Percentiles rank a stretch among this genome's conserved stretches.
Evolutionary conservation across 2,113 vertebrate genomes (phyloP).

Genomic region (Strix uralensis): DNA sequence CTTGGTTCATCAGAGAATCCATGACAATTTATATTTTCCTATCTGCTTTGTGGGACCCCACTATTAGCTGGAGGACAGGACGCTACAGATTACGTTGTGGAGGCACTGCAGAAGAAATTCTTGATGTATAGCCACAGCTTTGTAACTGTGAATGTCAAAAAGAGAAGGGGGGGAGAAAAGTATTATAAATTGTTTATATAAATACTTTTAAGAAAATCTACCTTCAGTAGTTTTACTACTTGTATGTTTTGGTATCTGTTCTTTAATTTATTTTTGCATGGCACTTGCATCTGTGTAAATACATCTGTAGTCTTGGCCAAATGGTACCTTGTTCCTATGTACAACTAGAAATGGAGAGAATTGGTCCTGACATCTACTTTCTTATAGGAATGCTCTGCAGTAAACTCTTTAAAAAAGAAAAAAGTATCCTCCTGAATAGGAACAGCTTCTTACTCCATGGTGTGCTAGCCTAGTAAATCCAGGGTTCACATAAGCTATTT

Average conservation of each 20-base stretch:
- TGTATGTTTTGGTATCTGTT: conserved; percentile 80
- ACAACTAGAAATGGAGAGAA: conserved; percentile 63
- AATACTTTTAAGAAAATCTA: conserved; percentile 78
- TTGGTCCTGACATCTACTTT: conserved; percentile 67
- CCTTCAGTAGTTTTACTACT: conserved; percentile 83
- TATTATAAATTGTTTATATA: conserved; percentile 82
- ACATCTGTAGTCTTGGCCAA: conserved; percentile 76
- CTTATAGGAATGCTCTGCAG: conserved; percentile 70
- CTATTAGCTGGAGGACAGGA: conserved; percentile 97
- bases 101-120: conserved; percentile 95
- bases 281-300: conserved; percentile 81
- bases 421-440: conserved; percentile 55
- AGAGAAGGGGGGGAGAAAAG: conserved; percentile 59
- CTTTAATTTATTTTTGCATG: conserved; percentile 87
- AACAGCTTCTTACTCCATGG: conserved; percentile 67
- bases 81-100: conserved; percentile 95
- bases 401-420: conserved; percentile 27
- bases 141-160: conserved; percentile 70
- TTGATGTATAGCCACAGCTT: conserved; percentile 85
- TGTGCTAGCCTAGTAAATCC: conserved; percentile 21
- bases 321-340: conserved; percentile 66
- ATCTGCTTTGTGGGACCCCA: conserved; percentile 97
- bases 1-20: conserved; percentile 98
- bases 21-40: conserved; percentile 98
- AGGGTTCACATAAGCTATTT: background rate